phyloP scores from a whole-genome alignment of 2,797 vertebrate species.

The Labeo calbasu region DNA sequence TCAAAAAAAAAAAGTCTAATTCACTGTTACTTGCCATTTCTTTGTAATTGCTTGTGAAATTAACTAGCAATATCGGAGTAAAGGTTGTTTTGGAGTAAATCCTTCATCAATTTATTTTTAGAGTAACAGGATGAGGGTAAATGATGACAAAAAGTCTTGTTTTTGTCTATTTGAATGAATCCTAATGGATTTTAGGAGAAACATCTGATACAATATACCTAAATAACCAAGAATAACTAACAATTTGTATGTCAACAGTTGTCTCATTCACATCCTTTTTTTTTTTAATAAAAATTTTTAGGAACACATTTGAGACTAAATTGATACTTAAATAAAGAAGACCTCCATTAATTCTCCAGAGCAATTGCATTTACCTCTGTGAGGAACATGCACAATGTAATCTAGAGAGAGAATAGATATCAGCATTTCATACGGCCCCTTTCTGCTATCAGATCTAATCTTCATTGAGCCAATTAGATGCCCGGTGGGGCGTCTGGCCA shows the following conservation, averaged over 20 bases:
- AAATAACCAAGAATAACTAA: no score
- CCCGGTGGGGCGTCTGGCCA: slow-evolving; percentile 66
- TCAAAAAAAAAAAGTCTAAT: background rate
- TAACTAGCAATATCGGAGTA: background rate
- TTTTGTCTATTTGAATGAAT: background rate
- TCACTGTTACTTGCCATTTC: background rate
- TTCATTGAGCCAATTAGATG: slow-evolving; percentile 78
- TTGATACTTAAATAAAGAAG: background rate
- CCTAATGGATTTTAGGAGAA: background rate
- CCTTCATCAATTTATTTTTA: background rate
- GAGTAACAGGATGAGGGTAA: background rate
- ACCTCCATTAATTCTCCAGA: background rate
- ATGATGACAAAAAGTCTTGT: background rate
- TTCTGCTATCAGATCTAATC: slow-evolving; percentile 69
- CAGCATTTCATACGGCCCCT: background rate
- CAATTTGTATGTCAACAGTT: background rate
- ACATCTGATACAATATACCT: no score
- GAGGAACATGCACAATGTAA: background rate
- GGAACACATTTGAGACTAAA: background rate
- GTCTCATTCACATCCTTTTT: background rate
- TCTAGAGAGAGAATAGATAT: slow-evolving; percentile 10
- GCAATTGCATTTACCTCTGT: background rate
- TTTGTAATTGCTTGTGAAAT: background rate
- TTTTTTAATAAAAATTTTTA: background rate
- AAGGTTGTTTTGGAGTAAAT: background rate